A percentile compares a stretch with the other conserved stretches of the same genome.
phyloP scores from a whole-genome alignment of 2,113 vertebrate species.

The Polypterus bichir region DNA sequence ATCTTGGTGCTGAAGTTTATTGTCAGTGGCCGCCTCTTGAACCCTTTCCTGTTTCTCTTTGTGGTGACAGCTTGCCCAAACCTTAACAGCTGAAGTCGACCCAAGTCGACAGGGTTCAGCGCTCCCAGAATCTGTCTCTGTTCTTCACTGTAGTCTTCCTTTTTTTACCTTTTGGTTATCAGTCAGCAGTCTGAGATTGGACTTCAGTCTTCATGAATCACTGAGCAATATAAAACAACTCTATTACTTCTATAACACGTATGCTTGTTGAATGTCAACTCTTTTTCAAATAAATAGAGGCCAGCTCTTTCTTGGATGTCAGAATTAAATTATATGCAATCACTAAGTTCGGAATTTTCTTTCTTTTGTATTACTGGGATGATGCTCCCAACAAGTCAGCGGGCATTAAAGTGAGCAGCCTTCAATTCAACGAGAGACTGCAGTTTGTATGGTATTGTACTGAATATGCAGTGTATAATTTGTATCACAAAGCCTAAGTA shows the following conservation, averaged over 20 bases:
- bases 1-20: not conserved
- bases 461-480: not conserved
- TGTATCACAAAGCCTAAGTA: not conserved
- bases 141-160: not conserved
- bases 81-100: not conserved
- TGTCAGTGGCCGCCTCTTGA: not conserved
- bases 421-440: not conserved
- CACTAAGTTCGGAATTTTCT: not conserved
- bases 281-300: not conserved
- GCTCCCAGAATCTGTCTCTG: not conserved
- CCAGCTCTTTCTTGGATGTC: too few relatives aligned
- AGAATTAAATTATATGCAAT: not conserved
- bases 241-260: too few relatives aligned
- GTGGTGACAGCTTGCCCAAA: not conserved
- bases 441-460: not conserved
- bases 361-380: not conserved
- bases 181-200: not conserved
- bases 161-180: not conserved
- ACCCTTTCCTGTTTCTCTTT: not conserved
- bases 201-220: not conserved
- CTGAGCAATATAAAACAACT: not conserved
- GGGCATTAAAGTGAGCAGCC: not conserved
- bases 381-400: not conserved
- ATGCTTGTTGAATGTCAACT: not conserved
- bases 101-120: not conserved